Evolutionary conservation across 2,113 vertebrate species (phyloP), one percentile per base, ranked within the genome.

Genomic region (Pachypanchax playfairii): DNA sequence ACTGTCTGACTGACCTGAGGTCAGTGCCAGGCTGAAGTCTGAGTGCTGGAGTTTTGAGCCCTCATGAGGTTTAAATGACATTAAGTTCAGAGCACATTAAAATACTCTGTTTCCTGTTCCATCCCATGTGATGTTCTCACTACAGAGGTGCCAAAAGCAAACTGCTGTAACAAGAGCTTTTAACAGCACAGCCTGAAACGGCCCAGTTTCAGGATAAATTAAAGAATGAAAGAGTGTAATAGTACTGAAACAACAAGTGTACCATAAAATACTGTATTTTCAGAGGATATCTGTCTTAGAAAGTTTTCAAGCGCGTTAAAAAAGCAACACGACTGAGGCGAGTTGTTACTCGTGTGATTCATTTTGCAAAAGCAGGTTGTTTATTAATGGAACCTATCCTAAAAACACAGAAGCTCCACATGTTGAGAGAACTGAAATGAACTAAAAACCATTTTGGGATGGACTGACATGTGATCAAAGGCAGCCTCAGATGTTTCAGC

Each of bases 81-180:
- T 22, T n/a, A 36, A 66, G 38, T 58, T 41, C 13, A 54, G 26
- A 50, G 17, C 11, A 15, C 24, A 54, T 49, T 54, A 48, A 48
- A 35, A 51, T 15, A 29, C 44, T 39, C 38, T 39, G 33, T 22
- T 60, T 56, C 20, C 41, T 42, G 43, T 31, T 29, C 9, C 44
- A n/a, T 31, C 50, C 44, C 49, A 60, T 2, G 2, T 17, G 53
- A 29, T 52, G 12, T 5, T 64, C 39, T 55, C 20, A 26, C 13
- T 21, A 20, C 42, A 57, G 11, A 44, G 48, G 31, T 15, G 42
- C 38, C 59, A 79, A 69, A 69, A 50, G 44, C 24, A 60, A 56
- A 49, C 13, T 9, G 26, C 26, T 31, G 46, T 24, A 21, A 42
- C 12, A 49, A 26, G 13, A 52, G 4, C 50, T 54, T 25, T 6